A percentile compares a stretch with the other conserved stretches of the same genome.
These are phyloP conservation scores for Epizoanthus ramosus DNA, from an alignment of 92 coral and sea anemone genomes.

Conservation along the genomic window DNA sequence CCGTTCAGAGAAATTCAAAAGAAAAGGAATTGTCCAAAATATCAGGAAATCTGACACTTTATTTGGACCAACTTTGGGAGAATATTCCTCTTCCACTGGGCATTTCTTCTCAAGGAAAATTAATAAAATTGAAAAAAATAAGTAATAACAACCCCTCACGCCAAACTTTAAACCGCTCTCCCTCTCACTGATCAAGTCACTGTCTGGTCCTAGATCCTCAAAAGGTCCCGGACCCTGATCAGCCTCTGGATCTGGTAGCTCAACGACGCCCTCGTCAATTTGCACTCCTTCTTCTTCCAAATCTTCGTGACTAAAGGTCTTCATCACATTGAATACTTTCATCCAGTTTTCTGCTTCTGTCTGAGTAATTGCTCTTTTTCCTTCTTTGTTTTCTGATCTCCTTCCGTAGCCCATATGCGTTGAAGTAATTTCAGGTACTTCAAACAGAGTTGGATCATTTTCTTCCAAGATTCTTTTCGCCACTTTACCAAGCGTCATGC, in stretches of 20 bases:
- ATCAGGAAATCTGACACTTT: constrained; percentile 48
- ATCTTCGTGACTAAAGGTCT: constrained; percentile 11
- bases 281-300: not conserved
- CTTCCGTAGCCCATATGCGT: constrained; percentile 50
- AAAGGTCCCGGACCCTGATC: not conserved
- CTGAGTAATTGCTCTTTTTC: constrained; percentile 14
- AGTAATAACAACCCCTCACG: constrained; percentile 12
- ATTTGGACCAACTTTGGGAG: constrained; percentile 34
- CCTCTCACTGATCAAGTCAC: constrained; percentile 9
- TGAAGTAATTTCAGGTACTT: constrained; percentile 37
- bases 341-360: constrained; percentile 43
- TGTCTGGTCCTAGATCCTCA: not conserved
- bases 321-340: constrained; percentile 11
- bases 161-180: constrained; percentile 29
- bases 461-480: constrained; percentile 25
- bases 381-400: constrained; percentile 40
- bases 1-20: constrained; percentile 28
- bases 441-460: not conserved
- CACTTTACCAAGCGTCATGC: constrained; percentile 35
- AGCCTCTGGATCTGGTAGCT: not conserved
- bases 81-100: not conserved
- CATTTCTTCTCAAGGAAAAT: constrained; percentile 18
- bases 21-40: constrained; percentile 37
- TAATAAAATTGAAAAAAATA: constrained; percentile 41
- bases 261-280: not conserved